Evolutionary conservation across 2,797 vertebrate species (phyloP), one percentile per base, ranked within the genome.

Genomic region (Dendrocincla tyrannina): DNA sequence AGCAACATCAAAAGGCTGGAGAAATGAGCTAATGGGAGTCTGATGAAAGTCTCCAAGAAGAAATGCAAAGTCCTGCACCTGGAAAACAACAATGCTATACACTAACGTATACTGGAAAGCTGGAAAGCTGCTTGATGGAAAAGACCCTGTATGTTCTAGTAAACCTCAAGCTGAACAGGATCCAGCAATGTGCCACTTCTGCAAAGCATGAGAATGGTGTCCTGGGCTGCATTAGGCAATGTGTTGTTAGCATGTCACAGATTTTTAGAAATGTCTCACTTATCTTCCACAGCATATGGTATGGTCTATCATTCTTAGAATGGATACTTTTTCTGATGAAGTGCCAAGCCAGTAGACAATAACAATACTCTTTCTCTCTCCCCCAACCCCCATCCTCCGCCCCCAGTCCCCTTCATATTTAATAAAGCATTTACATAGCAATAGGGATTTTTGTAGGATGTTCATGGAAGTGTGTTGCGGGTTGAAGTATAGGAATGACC

Each of bases 41-140:
- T 14, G 9, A 30, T 24, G 24, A 56, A 37, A 10, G 37, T 55
- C n/a, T 28, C 8, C 28, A 55, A 66, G 14, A 49, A 47, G 20
- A 81, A 73, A 35, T 18, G 10, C 3, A 5, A 66, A 52, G 9
- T 70, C 5, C 44, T 23, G 6, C 14, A n/a, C 3, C 13, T 41
- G 19, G 4, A 15, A 16, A 73, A 23, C 24, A 76, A 25, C 7
- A 69, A 5, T 6, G 3, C 12, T 10, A 52, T 58, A 7, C 5
- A 35, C 5, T 9, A 49, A 5, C 5, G 1, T 25, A n/a, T 25
- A 12, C 4, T 32, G 7, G 2, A 8, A 17, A 8, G 0, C 13
- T 55, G 14, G 20, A 58, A 78, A 60, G n/a, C 16, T 42, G 4
- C 41, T 52, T 32, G 19, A 13, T 32, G n/a, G 42, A 85, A 70